phyloP scores from a whole-genome alignment of 2,113 vertebrate genomes.

The Dendrocopos noguchii region DNA sequence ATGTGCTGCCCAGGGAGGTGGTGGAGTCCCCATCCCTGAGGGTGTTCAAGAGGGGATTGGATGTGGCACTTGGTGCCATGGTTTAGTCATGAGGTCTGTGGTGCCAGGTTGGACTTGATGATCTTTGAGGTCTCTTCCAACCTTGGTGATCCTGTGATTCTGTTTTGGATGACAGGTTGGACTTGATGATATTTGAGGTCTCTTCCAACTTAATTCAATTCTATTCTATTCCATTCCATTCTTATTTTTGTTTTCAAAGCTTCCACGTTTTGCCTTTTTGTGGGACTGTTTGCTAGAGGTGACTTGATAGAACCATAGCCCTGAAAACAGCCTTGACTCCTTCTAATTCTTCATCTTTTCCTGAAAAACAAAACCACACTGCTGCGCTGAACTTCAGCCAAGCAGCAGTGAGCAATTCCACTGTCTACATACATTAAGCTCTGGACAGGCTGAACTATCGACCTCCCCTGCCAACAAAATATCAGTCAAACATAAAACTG shows the following conservation, averaged over 20 bases:
- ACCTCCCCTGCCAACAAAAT: constrained; percentile 67
- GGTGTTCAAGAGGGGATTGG: no score
- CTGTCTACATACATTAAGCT: constrained; percentile 59
- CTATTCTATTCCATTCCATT: no score
- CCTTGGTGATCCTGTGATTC: no score
- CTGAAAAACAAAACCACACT: constrained; percentile 38
- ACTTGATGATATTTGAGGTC: no score
- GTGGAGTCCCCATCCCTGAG: no score
- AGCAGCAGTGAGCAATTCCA: constrained; percentile 17
- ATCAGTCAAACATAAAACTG: constrained; percentile 67
- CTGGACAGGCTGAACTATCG: constrained; percentile 74
- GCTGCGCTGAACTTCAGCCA: constrained; percentile 45
- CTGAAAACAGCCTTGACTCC: not conserved
- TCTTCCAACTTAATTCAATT: no score
- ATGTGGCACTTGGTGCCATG: no score
- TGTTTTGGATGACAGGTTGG: no score
- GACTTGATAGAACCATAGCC: not conserved
- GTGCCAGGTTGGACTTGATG: no score
- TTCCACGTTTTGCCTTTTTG: not conserved
- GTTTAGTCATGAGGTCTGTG: no score
- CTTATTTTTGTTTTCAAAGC: not conserved
- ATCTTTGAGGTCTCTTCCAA: no score
- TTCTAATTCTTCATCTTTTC: constrained; percentile 21
- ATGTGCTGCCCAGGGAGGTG: no score
- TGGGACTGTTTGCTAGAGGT: not conserved